Evolutionary conservation across 2,113 vertebrate species (phyloP).

Genomic region (Saccopteryx bilineata): DNA sequence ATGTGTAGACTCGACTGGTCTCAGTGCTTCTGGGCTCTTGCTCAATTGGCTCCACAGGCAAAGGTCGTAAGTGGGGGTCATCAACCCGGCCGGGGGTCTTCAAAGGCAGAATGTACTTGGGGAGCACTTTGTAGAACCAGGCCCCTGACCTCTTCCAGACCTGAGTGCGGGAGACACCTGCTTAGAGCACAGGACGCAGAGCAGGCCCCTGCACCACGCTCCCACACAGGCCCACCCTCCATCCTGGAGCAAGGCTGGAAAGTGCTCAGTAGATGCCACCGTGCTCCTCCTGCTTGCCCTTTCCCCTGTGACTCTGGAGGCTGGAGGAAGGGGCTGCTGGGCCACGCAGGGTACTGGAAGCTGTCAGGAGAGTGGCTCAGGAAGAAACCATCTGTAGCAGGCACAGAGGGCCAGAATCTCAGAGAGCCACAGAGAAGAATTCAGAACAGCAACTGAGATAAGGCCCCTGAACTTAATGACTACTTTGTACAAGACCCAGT

Average conservation of each 20-base stretch:
- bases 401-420: not conserved
- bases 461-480: not conserved
- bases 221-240: fast-evolving
- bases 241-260: not conserved
- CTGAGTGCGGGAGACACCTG: constrained; percentile 78
- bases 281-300: not conserved
- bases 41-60: constrained; percentile 59
- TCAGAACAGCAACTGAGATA: not conserved
- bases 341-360: fast-evolving
- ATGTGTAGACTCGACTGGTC: constrained; percentile 85
- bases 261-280: not conserved
- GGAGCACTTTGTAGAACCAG: constrained; percentile 94
- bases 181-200: not conserved
- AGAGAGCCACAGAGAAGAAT: constrained; percentile 22
- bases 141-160: constrained; percentile 95
- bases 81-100: constrained; percentile 82
- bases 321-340: fast-evolving
- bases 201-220: fast-evolving
- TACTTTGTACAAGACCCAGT: constrained; percentile 66
- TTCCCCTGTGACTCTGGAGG: not conserved
- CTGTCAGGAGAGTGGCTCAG: not conserved
- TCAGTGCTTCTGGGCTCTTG: constrained; percentile 57
- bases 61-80: constrained; percentile 73
- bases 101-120: constrained; percentile 90
- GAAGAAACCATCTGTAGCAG: fast-evolving